Conservation (phyloP, 2,113 vertebrate species). For the Gavialis gangeticus region DNA sequence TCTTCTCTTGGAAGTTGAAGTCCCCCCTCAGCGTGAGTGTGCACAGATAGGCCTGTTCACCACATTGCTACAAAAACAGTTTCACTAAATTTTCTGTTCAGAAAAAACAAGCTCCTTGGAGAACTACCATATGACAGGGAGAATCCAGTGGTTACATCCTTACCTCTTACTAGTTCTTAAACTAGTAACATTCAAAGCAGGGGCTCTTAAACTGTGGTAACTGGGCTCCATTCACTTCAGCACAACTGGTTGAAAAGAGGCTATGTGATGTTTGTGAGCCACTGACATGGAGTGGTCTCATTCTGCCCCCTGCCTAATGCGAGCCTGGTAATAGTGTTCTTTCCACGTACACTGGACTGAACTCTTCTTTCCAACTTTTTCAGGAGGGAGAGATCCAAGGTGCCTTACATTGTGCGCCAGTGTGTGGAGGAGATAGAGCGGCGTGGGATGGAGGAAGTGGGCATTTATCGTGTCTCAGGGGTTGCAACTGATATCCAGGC, state of each 20-base stretch:
- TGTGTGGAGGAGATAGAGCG: constrained; percentile 98
- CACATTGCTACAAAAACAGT: neutral
- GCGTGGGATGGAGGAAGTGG: constrained; percentile 97
- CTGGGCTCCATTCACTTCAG: neutral
- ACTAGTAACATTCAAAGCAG: neutral
- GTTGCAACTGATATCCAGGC: constrained; percentile 98
- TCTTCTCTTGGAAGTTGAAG: neutral
- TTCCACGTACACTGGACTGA: neutral
- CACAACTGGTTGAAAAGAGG: neutral
- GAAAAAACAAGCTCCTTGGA: neutral
- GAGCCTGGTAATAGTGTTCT: neutral
- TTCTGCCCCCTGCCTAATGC: neutral
- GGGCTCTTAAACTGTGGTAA: neutral
- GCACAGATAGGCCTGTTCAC: neutral
- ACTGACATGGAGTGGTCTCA: neutral
- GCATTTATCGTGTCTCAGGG: constrained; percentile 97
- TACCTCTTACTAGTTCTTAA: neutral
- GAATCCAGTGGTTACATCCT: neutral
- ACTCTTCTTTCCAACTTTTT: neutral
- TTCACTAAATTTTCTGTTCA: neutral
- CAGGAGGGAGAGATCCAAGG: constrained; percentile 96
- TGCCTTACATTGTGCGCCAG: constrained; percentile 97
- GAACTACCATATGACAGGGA: neutral
- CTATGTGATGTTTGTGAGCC: no score
- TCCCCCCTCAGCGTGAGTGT: neutral